Evolutionary conservation across 2,888 invertebrate genomes (phyloP), one percentile per base, ranked within the genome.

Genomic region (Hyppa rectilinea): DNA sequence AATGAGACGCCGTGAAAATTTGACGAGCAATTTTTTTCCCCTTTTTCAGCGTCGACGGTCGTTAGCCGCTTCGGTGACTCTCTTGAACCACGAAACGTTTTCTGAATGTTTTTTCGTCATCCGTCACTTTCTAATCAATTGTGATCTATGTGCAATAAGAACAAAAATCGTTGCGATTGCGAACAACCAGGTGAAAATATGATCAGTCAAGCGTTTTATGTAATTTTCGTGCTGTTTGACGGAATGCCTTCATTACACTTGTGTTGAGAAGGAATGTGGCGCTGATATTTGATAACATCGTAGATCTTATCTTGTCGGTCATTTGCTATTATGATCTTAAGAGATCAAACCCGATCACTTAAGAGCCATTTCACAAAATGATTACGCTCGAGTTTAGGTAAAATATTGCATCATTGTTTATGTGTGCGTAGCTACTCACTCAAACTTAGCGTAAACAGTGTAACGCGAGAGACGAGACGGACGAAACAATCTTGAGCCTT

Each of bases 101-200:
- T 71, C 53, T 73, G 72, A 80, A 71, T 52, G 50, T 73, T 76
- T 85, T 81, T 84, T 84, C 60, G 55, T 52, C 61, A 60, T 60
- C 59, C 49, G 59, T 66, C 76, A 84, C 85, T 85, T 85, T 85
- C 85, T 86, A 85, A 86, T 86, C 85, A 81, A 84, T 86, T 84
- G 86, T 84, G 76, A 86, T 78, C 71, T 58, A 62, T 60, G 69
- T 60, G 43, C 76, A 86, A 84, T 67, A 71, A 84, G 65, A 85
- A 66, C 62, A 71, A 82, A 76, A 77, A 67, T 60, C 36, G 63
- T 31, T 50, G 56, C 45, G 36, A 66, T 71, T 66, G 73, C 72
- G 40, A 72, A 67, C 69, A 61, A 73, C 66, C 52, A 69, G 64
- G 80, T 78, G 82, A 84, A 84, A 85, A 81, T 81, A 71, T 79